Evolutionary conservation across 2,113 vertebrate species (phyloP), one percentile per base, ranked within the genome.

Genomic region (Tetrax tetrax): DNA sequence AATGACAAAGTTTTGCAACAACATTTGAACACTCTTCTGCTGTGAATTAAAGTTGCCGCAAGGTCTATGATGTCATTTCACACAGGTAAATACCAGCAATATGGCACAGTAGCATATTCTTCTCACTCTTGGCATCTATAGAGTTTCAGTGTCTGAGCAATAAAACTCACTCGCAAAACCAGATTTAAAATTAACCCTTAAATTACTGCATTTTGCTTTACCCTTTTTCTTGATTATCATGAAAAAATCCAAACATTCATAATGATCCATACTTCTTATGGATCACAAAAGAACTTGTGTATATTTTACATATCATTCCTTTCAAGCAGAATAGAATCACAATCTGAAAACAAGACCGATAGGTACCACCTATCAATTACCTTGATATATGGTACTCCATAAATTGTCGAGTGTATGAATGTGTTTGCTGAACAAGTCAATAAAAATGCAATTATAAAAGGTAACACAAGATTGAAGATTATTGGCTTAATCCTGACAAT

Each of bases 381-480:
- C 75, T 89, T 78, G 87, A 89, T 95, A 83, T 82, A 95, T 1
- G 4, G 63, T 37, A 87, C 41, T 97, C 93, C 87, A 96, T 90
- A 91, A 94, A 57, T 72, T 96, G 92, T 72, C 77, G 92, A 83
- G 29, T 7, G 19, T 69, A 89, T 71, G 66, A 95, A 95, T 51
- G 48, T 57, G 47, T 84, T 94, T 93, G 84, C 87, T 94, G 92
- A 95, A 89, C 37, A 92, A 90, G 84, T 96, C 92, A 97, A 97
- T 97, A 95, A 94, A 94, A 97, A 93, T 56, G 53, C 57, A 95
- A 97, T 94, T 69, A 93, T 76, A 96, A 97, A 97, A 97, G 72
- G 68, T 89, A 93, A 95, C 81, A 94, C 33, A 91, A 83, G 81
- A 93, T 31, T 88, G 85, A 56, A 97, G 82, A 92, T 87, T 85